phyloP scores from a whole-genome alignment of 2,888 invertebrate genomes.

The Stictocephala bisonia region DNA sequence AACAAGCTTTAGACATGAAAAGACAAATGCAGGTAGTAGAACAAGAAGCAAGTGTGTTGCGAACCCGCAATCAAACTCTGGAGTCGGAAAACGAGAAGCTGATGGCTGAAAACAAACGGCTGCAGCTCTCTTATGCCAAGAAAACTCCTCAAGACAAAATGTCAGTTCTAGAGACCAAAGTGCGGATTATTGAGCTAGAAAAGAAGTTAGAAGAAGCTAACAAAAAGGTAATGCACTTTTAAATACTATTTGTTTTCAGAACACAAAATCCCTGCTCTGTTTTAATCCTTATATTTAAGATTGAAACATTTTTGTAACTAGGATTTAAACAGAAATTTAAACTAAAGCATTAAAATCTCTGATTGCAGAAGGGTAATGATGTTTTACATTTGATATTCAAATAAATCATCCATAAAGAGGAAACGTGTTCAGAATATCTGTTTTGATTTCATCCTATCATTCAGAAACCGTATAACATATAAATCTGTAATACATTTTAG shows the following conservation, averaged over 20 bases:
- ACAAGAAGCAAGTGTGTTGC: slow-evolving; percentile 77
- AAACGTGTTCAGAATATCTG: no score
- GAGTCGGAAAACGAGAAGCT: slow-evolving; percentile 83
- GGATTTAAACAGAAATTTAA: no score
- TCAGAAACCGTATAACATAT: no score
- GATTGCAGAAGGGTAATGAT: no score
- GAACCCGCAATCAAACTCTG: slow-evolving; percentile 74
- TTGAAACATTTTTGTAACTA: no score
- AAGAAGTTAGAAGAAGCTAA: slow-evolving; percentile 72
- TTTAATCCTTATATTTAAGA: slow-evolving; percentile 49
- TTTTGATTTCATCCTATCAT: no score
- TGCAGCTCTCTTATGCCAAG: slow-evolving; percentile 72
- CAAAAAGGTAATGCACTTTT: slow-evolving; percentile 63
- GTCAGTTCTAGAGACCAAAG: slow-evolving; percentile 69
- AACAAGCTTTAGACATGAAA: slow-evolving; percentile 76
- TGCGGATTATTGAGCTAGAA: slow-evolving; percentile 73
- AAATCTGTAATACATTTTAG: no score
- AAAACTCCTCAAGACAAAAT: slow-evolving; percentile 66
- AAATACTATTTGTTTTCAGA: not conserved
- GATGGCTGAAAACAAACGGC: slow-evolving; percentile 76
- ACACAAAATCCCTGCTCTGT: slow-evolving; percentile 1
- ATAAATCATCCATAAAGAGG: no score
- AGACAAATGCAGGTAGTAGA: slow-evolving; percentile 81
- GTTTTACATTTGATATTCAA: no score
- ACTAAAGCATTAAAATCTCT: no score